Evolutionary conservation across 2,797 vertebrate genomes (phyloP).

Genomic region (Tenualosa ilisha): DNA sequence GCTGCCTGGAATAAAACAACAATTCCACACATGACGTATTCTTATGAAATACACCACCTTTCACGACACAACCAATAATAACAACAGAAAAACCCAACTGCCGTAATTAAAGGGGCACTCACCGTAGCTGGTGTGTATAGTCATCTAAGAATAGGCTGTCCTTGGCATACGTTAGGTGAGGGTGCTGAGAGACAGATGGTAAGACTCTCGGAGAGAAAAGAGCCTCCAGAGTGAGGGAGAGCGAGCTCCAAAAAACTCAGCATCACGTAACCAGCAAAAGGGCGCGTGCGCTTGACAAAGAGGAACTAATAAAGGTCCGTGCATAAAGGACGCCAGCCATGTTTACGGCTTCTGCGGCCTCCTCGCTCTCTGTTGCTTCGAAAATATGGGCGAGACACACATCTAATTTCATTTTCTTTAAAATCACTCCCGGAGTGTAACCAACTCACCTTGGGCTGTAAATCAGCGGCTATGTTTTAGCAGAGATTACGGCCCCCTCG

Average conservation of each 20-base stretch:
- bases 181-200: slow-evolving; percentile 78
- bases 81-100: slow-evolving; percentile 34
- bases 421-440: background rate
- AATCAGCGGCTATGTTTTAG: background rate
- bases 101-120: slow-evolving; percentile 48
- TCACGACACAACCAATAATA: background rate
- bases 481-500: background rate
- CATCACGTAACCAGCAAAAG: background rate
- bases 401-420: slow-evolving; percentile 21
- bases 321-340: background rate
- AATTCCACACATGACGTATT: background rate
- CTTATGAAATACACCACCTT: background rate
- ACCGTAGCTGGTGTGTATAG: slow-evolving; percentile 41
- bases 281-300: background rate
- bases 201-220: slow-evolving; percentile 50
- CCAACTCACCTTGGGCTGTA: background rate
- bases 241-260: background rate
- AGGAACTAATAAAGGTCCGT: background rate
- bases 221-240: slow-evolving; percentile 53
- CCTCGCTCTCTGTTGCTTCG: slow-evolving; percentile 41
- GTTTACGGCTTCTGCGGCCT: background rate
- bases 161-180: slow-evolving; percentile 61
- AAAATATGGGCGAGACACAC: slow-evolving; percentile 45
- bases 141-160: slow-evolving; percentile 61
- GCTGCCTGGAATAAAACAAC: background rate